Evolutionary conservation across 2,888 invertebrate species (phyloP).

Genomic region (Acanthosepion lycidas): DNA sequence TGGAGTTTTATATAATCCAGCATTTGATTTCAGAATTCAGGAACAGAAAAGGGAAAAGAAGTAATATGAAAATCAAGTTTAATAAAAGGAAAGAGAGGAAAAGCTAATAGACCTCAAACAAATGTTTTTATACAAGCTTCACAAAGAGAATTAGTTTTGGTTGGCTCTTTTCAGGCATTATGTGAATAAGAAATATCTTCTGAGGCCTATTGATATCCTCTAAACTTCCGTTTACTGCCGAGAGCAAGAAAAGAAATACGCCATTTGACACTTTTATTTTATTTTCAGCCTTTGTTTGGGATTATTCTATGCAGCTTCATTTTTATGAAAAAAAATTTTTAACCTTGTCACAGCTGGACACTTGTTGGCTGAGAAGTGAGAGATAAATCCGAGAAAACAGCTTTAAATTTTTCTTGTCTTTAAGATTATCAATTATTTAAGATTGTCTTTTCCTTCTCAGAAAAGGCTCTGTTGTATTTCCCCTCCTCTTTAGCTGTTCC

Average conservation of each 20-base stretch:
- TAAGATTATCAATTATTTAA: slow-evolving; percentile 13
- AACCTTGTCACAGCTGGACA: background rate
- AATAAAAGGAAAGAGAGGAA: no score
- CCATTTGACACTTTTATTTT: background rate
- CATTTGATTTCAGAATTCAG: no score
- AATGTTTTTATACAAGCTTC: background rate
- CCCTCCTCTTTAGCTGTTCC: background rate
- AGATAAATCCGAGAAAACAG: background rate
- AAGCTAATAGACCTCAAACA: no score
- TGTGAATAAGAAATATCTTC: background rate
- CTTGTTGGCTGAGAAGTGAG: background rate
- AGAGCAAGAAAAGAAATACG: background rate
- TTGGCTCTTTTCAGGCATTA: background rate
- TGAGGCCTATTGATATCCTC: background rate
- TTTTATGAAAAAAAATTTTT: background rate
- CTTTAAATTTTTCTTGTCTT: background rate
- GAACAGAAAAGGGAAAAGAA: no score
- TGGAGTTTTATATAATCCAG: no score
- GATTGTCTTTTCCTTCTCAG: background rate
- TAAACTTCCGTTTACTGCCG: background rate
- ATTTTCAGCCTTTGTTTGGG: background rate
- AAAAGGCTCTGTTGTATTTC: background rate
- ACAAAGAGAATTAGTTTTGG: background rate
- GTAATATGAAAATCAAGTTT: no score
- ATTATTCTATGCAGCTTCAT: background rate